phyloP scores from a whole-genome alignment of 2,888 invertebrate species.

The Alloplasta piceator region DNA sequence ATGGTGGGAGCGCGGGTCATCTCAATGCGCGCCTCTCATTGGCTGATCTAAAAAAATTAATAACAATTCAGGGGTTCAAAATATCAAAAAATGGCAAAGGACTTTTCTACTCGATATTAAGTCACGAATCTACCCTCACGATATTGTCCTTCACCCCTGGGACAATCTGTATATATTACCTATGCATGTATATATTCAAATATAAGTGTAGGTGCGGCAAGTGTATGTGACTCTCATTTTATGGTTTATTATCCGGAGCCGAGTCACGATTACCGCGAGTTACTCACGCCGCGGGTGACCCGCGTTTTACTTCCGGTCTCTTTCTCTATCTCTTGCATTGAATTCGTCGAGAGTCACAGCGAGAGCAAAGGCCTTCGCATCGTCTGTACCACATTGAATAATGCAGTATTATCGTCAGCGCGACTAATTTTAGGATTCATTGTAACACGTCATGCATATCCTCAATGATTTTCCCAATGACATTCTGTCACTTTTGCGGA shows the following conservation, averaged over 20 bases:
- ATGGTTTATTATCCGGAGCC: slow-evolving; percentile 28
- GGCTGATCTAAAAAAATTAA: too few relatives aligned
- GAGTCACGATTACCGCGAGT: slow-evolving; percentile 51
- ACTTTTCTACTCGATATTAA: too few relatives aligned
- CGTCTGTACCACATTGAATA: neutral
- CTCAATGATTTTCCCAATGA: neutral
- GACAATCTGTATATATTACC: neutral
- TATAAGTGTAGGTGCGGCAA: neutral
- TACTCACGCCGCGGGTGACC: slow-evolving; percentile 48
- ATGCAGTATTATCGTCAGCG: slow-evolving; percentile 8
- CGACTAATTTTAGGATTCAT: slow-evolving; percentile 8
- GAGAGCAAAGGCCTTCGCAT: slow-evolving; percentile 12
- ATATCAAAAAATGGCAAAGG: too few relatives aligned
- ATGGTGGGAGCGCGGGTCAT: too few relatives aligned
- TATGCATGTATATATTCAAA: slow-evolving; percentile 14
- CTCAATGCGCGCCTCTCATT: too few relatives aligned
- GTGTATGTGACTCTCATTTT: slow-evolving; percentile 28
- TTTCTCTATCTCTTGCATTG: neutral
- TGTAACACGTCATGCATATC: neutral
- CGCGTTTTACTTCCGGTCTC: slow-evolving; percentile 54
- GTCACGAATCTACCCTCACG: too few relatives aligned
- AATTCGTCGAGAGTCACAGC: neutral
- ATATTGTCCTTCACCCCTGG: too few relatives aligned
- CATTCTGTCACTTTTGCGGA: neutral
- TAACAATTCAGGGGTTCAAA: too few relatives aligned